Conservation (phyloP, 2,888 invertebrate genomes). For the Bimastos eiseni region DNA sequence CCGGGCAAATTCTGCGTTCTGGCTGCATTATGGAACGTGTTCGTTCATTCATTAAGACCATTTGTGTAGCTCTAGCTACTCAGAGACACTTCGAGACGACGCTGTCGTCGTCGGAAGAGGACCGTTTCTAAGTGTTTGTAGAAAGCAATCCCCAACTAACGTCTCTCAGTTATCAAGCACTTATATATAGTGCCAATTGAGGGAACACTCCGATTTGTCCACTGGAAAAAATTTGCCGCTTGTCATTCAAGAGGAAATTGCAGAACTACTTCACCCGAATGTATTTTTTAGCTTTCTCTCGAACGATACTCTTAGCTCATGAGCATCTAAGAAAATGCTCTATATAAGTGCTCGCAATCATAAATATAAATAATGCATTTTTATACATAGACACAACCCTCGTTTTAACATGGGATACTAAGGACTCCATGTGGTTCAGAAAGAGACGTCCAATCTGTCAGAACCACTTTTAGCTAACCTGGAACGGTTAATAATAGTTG, state of each 20-base stretch:
- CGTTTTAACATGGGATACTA: neutral
- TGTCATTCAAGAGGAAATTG: neutral
- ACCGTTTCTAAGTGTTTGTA: no score
- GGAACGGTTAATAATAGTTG: no score
- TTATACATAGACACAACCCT: neutral
- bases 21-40: neutral
- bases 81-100: no score
- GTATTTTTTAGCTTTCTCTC: neutral
- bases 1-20: neutral
- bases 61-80: no score
- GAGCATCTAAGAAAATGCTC: neutral
- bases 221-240: neutral
- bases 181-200: neutral
- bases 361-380: neutral
- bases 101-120: no score
- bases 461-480: no score
- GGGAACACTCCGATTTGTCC: neutral
- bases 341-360: neutral
- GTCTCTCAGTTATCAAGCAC: neutral
- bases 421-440: no score
- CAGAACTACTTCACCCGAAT: neutral
- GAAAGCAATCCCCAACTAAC: no score
- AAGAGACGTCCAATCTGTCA: no score
- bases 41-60: no score
- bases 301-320: neutral